These are phyloP conservation scores for Drosophila peninsularis DNA, from an alignment of 2,888 invertebrate genomes.

Conservation along the genomic window DNA sequence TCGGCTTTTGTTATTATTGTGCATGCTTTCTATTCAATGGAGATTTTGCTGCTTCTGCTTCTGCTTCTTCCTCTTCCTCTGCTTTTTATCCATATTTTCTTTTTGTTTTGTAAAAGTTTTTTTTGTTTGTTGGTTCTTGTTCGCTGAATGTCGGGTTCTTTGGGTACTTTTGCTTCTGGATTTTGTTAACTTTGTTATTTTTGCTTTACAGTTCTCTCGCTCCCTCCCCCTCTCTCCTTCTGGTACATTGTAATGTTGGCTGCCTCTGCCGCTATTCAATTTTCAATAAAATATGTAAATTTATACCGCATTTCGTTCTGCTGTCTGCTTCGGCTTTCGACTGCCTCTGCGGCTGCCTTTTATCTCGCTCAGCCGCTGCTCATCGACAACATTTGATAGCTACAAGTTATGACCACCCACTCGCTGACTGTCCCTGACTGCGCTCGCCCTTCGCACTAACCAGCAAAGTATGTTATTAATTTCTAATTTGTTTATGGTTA, in stretches of 20 bases:
- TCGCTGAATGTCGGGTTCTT: conserved; percentile 43
- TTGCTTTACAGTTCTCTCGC: conserved; percentile 40
- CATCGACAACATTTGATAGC: conserved; percentile 75
- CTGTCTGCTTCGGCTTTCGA: conserved; percentile 26
- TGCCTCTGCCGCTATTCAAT: conserved; percentile 67
- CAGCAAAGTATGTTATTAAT: conserved; percentile 78
- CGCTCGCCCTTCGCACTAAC: conserved; percentile 15
- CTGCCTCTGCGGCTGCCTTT: conserved; percentile 31
- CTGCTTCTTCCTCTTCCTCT: conserved; percentile 1
- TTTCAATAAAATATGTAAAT: conserved; percentile 80
- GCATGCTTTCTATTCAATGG: conserved; percentile 65
- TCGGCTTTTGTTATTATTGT: conserved; percentile 71
- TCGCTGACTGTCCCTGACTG: background rate
- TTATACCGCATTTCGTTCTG: conserved; percentile 76
- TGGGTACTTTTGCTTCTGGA: conserved; percentile 69
- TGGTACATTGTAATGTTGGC: conserved; percentile 15
- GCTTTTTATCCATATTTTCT: conserved; percentile 51
- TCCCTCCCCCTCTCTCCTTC: background rate
- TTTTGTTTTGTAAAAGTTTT: conserved; percentile 51
- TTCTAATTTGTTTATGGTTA: conserved; percentile 78
- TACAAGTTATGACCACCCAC: conserved; percentile 66
- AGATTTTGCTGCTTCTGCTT: conserved; percentile 33
- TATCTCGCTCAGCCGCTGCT: conserved; percentile 59
- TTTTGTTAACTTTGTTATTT: conserved; percentile 78
- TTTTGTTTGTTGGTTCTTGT: conserved; percentile 49